Evolutionary conservation across 2,888 invertebrate genomes (phyloP), one percentile per base, ranked within the genome.

Genomic region (Philhelius pedissequus): DNA sequence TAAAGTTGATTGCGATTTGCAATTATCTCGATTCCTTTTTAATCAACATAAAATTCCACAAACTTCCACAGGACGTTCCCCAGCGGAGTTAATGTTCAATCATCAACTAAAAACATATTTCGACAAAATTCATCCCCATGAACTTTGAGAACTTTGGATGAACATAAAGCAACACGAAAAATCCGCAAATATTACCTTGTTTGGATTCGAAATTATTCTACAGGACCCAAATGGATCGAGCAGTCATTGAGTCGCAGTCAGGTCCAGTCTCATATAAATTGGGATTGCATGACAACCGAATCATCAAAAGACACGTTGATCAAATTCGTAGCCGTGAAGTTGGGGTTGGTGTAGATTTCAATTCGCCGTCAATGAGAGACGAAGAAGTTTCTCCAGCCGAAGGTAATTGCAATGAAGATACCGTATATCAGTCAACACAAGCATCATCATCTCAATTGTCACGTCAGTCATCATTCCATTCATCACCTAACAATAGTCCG

Each of bases 191-290:
- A 50, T 52, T 30, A 62, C 38, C 11, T 20, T 22, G 58, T 76
- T 27, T 69, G 69, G 68, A 69, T 54, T 11, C 69, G 60, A 18
- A 77, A 70, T 9, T 76, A 76, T 32, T n/a, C 70, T 13, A 15
- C 60, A 25, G 76, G 58, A 7, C 60, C 32, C 15, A 40, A 40
- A 40, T 40, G 40, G 40, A 40, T 35, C 2, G 35, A 35, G 35
- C 35, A 11, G 5, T 45, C 1, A 20, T 45, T 18, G 18, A 45
- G 11, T 11, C 9, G 11, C 20, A 45, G 11, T 9, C 40, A 15
- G 40, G 45, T 2, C 45, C 45, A 40, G 20, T 20, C 4, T 20
- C 45, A 9, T 45, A 45, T 4, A 45, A 18, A 3, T 18, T 45
- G 45, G 9, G 45, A 45, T 45, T 45, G 20, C 8, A 45, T 4